phyloP scores from a whole-genome alignment of 64 coral and sea anemone species.

The Hydrozoanthus tunicans region DNA sequence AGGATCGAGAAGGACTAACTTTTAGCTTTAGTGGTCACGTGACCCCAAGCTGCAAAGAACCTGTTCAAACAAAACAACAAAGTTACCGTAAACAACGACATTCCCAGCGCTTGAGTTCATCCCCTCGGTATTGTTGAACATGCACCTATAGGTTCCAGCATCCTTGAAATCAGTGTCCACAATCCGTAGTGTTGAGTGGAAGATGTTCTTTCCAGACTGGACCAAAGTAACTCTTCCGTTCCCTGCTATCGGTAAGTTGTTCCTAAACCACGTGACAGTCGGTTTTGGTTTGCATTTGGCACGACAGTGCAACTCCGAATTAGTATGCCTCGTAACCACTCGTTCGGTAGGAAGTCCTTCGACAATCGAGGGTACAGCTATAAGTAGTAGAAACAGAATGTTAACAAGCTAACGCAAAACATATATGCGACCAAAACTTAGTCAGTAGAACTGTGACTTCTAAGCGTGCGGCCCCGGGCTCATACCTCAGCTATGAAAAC shows the following conservation, averaged over 20 bases:
- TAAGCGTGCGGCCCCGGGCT: too few relatives aligned
- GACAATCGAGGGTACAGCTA: conserved; percentile 8
- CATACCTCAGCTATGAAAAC: too few relatives aligned
- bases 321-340: neutral
- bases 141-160: neutral
- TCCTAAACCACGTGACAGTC: conserved; percentile 3
- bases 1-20: too few relatives aligned
- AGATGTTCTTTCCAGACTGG: neutral
- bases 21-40: too few relatives aligned
- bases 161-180: neutral
- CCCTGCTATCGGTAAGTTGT: neutral
- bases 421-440: too few relatives aligned
- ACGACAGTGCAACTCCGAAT: neutral
- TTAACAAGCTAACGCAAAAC: neutral
- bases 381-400: neutral
- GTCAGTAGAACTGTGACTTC: too few relatives aligned
- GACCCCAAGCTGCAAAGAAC: too few relatives aligned
- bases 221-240: neutral
- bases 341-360: neutral
- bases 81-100: conserved; percentile 14
- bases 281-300: conserved; percentile 16
- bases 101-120: neutral
- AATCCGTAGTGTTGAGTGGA: neutral
- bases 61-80: too few relatives aligned
- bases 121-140: conserved; percentile 1